phyloP scores from a whole-genome alignment of 2,113 vertebrate species.

The Saguinus imperator region DNA sequence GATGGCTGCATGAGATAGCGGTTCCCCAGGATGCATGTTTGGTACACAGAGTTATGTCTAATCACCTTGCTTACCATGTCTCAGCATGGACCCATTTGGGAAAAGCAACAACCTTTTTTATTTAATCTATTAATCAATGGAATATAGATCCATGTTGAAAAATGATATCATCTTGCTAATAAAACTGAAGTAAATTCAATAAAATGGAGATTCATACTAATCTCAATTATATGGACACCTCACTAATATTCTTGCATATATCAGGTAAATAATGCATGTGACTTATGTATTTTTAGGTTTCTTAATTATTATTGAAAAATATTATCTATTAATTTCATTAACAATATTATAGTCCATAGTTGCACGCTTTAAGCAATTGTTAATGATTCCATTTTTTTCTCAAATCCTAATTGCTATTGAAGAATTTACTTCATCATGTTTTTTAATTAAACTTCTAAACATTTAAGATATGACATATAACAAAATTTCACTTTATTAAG shows the following conservation, averaged over 20 bases:
- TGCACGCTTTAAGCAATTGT: not conserved
- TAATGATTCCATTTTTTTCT: not conserved
- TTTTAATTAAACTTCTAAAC: not conserved
- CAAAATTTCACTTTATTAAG: not conserved
- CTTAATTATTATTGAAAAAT: not conserved
- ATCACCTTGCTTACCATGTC: conserved; percentile 23
- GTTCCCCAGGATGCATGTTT: not conserved
- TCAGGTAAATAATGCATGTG: not conserved
- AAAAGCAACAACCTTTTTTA: conserved; percentile 48
- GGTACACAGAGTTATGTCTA: conserved; percentile 29
- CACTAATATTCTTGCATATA: not conserved
- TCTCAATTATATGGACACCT: not conserved
- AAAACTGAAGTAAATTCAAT: conserved; percentile 17
- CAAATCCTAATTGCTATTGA: not conserved
- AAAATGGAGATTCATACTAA: not conserved
- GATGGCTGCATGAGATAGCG: not conserved
- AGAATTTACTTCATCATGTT: not conserved
- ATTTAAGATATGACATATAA: not conserved
- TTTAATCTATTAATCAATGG: conserved; percentile 63
- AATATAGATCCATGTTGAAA: conserved; percentile 53
- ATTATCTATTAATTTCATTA: not conserved
- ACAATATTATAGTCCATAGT: not conserved
- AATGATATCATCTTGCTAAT: conserved; percentile 33
- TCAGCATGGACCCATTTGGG: not conserved
- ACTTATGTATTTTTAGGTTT: not conserved